Conservation (phyloP, 2,113 vertebrate species). For the Pantherophis guttatus region DNA sequence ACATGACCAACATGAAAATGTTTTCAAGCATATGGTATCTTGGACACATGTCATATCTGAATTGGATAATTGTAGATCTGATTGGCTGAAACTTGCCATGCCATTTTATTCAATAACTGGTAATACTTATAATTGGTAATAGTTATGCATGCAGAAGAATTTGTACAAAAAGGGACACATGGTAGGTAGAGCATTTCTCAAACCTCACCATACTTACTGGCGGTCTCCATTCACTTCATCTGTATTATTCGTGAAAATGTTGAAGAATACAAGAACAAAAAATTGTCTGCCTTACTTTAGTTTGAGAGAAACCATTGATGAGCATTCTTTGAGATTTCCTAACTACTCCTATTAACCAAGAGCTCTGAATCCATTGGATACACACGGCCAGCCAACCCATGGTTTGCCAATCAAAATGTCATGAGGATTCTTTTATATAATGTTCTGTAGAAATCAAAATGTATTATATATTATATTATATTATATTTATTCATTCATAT, state of each 20-base stretch:
- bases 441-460: not conserved
- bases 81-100: not conserved
- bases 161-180: not conserved
- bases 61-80: not conserved
- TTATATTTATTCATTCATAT: no score
- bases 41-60: not conserved
- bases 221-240: not conserved
- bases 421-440: not conserved
- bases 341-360: no score
- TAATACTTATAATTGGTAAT: not conserved
- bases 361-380: not conserved
- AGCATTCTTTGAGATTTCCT: not conserved
- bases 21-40: not conserved
- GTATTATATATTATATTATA: not conserved
- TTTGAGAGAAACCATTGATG: not conserved
- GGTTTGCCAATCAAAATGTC: not conserved
- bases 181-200: not conserved
- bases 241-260: not conserved
- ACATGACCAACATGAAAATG: not conserved
- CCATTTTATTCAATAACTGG: not conserved
- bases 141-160: not conserved
- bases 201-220: not conserved
- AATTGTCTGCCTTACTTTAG: not conserved
- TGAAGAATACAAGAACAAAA: not conserved
- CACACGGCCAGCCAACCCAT: not conserved